Conservation (phyloP, 2,888 invertebrate genomes). For the Troides aeacus region DNA sequence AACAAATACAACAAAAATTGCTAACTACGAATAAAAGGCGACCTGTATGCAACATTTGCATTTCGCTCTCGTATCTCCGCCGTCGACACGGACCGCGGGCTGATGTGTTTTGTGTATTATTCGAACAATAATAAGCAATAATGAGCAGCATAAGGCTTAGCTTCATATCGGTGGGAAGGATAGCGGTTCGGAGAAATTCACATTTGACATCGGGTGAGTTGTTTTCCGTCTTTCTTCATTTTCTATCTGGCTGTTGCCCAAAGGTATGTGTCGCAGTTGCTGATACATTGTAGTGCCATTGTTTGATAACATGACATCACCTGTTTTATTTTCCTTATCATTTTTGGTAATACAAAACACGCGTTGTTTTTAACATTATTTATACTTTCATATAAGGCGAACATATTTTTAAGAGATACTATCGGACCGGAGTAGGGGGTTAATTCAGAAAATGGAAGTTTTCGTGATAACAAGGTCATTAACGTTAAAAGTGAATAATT, state of each 20-base stretch:
- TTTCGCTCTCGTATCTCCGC: conserved; percentile 52
- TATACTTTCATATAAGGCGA: too few species aligned
- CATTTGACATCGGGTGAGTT: conserved; percentile 71
- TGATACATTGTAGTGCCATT: conserved; percentile 42
- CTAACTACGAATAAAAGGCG: conserved; percentile 41
- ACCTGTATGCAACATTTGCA: conserved; percentile 52
- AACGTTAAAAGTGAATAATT: conserved; percentile 39
- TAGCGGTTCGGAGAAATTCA: conserved; percentile 71
- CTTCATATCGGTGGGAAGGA: conserved; percentile 72
- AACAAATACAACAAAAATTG: conserved; percentile 78
- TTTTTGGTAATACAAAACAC: not conserved
- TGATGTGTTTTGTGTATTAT: conserved; percentile 61
- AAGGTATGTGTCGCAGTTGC: conserved; percentile 50
- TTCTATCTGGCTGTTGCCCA: conserved; percentile 61
- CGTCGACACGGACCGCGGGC: conserved; percentile 54
- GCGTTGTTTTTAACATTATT: too few species aligned
- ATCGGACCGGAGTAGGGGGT: not conserved
- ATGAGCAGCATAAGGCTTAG: conserved; percentile 78
- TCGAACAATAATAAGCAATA: conserved; percentile 50
- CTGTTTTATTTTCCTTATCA: conserved; percentile 20
- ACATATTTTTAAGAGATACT: too few species aligned
- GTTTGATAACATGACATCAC: conserved; percentile 70
- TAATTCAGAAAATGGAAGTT: conserved; percentile 18
- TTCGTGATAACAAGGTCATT: conserved; percentile 38
- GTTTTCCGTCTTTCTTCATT: conserved; percentile 38